phyloP scores from a whole-genome alignment of 2,888 invertebrate species.

The Caenorhabditis angaria region DNA sequence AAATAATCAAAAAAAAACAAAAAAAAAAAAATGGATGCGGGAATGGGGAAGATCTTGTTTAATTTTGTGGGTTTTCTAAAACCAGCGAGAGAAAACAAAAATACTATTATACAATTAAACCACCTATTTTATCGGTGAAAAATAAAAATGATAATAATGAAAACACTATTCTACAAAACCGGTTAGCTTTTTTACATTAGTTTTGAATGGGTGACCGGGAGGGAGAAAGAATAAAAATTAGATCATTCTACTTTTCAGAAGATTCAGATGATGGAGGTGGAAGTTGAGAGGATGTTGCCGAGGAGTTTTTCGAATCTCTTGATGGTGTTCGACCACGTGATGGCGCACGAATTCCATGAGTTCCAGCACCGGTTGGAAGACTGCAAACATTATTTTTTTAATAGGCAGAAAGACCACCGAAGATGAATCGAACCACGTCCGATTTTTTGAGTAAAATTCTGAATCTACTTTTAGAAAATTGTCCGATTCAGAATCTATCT shows the following conservation, averaged over 20 bases:
- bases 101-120: slow-evolving; percentile 7
- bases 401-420: no score
- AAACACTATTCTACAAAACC: slow-evolving; percentile 4
- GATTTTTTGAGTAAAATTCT: no score
- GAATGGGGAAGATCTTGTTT: neutral
- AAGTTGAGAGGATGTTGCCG: neutral
- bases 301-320: neutral
- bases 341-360: slow-evolving; percentile 41
- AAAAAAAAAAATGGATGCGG: neutral
- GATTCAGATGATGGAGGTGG: neutral
- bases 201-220: neutral
- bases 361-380: slow-evolving; percentile 29
- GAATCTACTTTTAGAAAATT: neutral
- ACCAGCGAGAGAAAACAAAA: slow-evolving; percentile 1
- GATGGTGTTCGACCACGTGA: slow-evolving; percentile 26
- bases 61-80: neutral
- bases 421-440: no score
- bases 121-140: neutral
- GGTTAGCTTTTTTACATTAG: neutral
- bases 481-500: neutral
- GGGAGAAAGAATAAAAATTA: no score
- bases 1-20: slow-evolving; percentile 1
- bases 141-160: neutral
- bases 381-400: slow-evolving; percentile 8
- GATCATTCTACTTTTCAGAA: neutral